Evolutionary conservation across 2,113 vertebrate species (phyloP), one percentile per base, ranked within the genome.

Genomic region (Leucoraja erinaceus): DNA sequence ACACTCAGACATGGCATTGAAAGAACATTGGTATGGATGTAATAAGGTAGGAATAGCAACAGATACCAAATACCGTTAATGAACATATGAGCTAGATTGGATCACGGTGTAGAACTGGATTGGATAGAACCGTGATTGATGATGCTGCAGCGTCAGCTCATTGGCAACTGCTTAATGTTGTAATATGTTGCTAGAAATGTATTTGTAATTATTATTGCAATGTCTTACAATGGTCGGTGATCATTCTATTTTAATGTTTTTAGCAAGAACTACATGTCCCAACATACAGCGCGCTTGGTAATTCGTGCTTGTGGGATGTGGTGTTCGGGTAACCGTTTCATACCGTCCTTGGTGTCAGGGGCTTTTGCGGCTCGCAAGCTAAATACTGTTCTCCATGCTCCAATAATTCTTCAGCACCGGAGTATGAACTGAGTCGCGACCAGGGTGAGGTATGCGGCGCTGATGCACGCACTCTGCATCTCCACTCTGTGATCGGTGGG

Each of bases 391-490:
- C 59, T 66, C 59, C 59, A 66, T 31, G 59, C 83, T 88, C 59
- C 14, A 88, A 88, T 88, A 88, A 88, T 88, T 31, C 83, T 63
- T n/a, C 59, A 88, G 83, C 83, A 63, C 28, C 59, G n/a, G 28
- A 88, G 83, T 28, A n/a, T 33, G 83, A 59, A 63, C 11, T 63
- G 56, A 66, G 59, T 31, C 14, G 59, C 83, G 2, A n/a, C 83
- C 56, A 88, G 28, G 28, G 83, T 88, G 83, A 88, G 83, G 59
- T 63, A 31, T 88, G 83, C 83, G 83, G 63, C 83, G 83, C 59
- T 88, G 83, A 63, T 88, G 28, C 28, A 86, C 83, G 83, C 83
- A 86, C 83, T 88, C 63, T 88, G 83, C 83, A 88, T 59, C 61
- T 5, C 61, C 28, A 63, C 83, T 3, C 12, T 18, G 63, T 72